phyloP scores from a whole-genome alignment of 2,113 vertebrate species.

The Antechinus stuartii region DNA sequence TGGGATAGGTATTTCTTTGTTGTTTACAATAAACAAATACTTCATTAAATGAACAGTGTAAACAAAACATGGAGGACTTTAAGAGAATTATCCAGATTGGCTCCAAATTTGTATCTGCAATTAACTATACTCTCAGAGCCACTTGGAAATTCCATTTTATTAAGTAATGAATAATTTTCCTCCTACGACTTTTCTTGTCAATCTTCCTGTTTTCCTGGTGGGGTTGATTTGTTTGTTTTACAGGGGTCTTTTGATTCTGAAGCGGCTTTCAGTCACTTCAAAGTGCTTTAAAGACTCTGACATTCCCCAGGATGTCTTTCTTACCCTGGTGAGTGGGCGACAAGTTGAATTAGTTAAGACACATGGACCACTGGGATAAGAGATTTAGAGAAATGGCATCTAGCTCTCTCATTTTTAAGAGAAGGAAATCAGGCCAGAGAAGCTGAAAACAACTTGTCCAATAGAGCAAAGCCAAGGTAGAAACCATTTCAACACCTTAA shows the following conservation, averaged over 20 bases:
- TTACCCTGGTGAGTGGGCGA: not conserved
- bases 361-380: not conserved
- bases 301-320: not conserved
- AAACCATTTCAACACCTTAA: not conserved
- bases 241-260: not conserved
- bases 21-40: constrained; percentile 29
- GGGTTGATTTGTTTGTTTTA: constrained; percentile 4
- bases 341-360: not conserved
- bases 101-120: constrained; percentile 26
- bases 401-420: not conserved
- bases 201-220: not conserved
- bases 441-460: not conserved
- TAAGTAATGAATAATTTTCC: constrained; percentile 33
- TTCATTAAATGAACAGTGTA: constrained; percentile 26
- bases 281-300: not conserved
- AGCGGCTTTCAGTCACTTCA: not conserved
- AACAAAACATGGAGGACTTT: constrained; percentile 19
- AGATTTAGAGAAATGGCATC: not conserved
- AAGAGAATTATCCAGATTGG: constrained; percentile 25
- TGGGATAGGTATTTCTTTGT: constrained; percentile 30
- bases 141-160: constrained; percentile 49
- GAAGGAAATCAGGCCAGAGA: not conserved
- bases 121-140: constrained; percentile 30
- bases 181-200: not conserved
- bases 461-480: constrained; percentile 35